These are phyloP conservation scores for Anthopleura xanthogrammica DNA, from an alignment of 92 coral and sea anemone genomes.

Conservation along the genomic window DNA sequence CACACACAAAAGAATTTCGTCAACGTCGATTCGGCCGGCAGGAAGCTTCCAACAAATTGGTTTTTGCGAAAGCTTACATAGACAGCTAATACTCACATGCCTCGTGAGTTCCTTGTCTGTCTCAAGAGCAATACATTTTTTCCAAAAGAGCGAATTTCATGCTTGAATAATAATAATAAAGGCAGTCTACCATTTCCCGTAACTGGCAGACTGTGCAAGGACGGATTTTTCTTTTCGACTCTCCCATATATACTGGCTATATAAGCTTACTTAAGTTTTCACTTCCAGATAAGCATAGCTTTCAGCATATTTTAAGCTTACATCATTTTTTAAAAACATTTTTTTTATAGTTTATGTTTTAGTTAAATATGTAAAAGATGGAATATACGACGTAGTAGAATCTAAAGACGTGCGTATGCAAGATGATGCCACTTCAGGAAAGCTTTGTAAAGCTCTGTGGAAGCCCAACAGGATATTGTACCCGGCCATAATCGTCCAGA, in stretches of 20 bases:
- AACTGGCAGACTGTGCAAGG: background rate
- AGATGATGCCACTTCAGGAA: background rate
- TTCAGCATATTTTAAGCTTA: background rate
- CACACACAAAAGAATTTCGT: no score
- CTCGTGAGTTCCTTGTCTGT: no score
- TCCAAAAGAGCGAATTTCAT: no score
- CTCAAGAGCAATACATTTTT: no score
- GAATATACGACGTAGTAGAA: background rate
- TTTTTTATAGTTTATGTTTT: background rate
- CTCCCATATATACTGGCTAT: background rate
- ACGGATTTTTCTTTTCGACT: background rate
- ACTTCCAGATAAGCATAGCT: background rate
- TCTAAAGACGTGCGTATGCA: background rate
- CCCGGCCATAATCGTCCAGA: slow-evolving; percentile 2
- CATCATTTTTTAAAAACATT: background rate
- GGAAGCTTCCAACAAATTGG: no score
- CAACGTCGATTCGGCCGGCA: no score
- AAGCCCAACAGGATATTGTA: slow-evolving; percentile 3
- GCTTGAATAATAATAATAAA: background rate
- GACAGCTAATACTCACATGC: no score
- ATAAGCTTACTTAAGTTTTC: background rate
- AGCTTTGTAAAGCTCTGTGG: slow-evolving; percentile 3
- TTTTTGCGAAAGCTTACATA: no score
- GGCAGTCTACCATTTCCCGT: background rate
- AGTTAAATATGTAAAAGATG: slow-evolving; percentile 11